Evolutionary conservation across 2,888 invertebrate genomes (phyloP).

Genomic region (Tenthredo notha): DNA sequence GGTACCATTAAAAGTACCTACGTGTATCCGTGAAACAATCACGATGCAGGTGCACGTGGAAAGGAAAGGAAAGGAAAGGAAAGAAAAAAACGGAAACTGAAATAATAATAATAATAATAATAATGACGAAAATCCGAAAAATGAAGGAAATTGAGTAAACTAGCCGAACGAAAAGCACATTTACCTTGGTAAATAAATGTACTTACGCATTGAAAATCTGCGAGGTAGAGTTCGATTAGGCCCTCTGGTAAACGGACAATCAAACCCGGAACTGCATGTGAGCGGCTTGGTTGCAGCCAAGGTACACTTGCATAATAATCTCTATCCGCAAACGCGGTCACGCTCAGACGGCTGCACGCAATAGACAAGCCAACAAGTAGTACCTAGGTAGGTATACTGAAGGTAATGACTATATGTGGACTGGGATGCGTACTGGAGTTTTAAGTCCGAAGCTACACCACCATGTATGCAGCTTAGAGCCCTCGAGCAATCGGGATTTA

Average conservation of each 20-base stretch:
- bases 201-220: constrained; percentile 3
- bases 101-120: background rate
- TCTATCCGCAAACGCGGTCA: constrained; percentile 58
- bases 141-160: background rate
- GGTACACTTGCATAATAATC: constrained; percentile 67
- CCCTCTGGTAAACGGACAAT: constrained; percentile 64
- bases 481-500: background rate
- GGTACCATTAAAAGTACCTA: constrained; percentile 14
- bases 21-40: constrained; percentile 63
- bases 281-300: constrained; percentile 13
- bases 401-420: constrained; percentile 50
- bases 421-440: constrained; percentile 27
- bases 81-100: background rate
- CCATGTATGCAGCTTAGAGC: background rate
- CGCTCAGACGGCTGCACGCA: constrained; percentile 59
- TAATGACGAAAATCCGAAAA: background rate
- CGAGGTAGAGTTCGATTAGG: constrained; percentile 42
- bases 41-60: constrained; percentile 1
- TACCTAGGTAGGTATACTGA: constrained; percentile 13
- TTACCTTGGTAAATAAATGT: background rate
- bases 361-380: constrained; percentile 57
- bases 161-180: background rate
- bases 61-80: background rate
- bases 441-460: background rate
- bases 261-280: constrained; percentile 65